Evolutionary conservation across 2,797 vertebrate genomes (phyloP).

Genomic region (Enteromius paludinosus): DNA sequence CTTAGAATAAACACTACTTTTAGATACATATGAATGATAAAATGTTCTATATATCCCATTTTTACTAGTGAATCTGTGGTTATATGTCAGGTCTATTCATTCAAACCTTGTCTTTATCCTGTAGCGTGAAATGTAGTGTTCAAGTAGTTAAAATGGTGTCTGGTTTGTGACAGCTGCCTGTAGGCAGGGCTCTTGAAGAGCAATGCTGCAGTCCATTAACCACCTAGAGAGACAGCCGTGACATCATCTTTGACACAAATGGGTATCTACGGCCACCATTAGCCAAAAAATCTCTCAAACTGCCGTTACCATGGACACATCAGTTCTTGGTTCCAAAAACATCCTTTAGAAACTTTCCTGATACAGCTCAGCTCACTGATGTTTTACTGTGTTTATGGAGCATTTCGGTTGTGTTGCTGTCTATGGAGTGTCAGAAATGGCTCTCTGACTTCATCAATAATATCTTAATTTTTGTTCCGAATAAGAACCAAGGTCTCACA

Average conservation of each 20-base stretch:
- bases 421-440: too few species aligned
- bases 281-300: conserved; percentile 66
- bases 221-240: conserved; percentile 67
- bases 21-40: background rate
- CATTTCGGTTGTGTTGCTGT: too few species aligned
- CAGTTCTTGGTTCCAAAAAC: conserved; percentile 43
- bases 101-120: background rate
- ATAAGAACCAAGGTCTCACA: too few species aligned
- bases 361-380: background rate
- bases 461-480: too few species aligned
- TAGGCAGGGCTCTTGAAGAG: conserved; percentile 29
- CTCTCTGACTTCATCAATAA: too few species aligned
- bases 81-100: background rate
- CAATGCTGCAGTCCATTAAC: conserved; percentile 64
- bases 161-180: conserved; percentile 32
- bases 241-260: conserved; percentile 73
- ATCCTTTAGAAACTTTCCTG: conserved; percentile 12
- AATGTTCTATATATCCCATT: background rate
- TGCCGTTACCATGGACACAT: conserved; percentile 75
- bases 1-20: background rate
- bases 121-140: background rate
- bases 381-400: too few species aligned
- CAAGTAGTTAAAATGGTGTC: conserved; percentile 4
- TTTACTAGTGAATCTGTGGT: background rate
- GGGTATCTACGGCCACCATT: conserved; percentile 64